Percentiles rank a stretch among this genome's conserved stretches.
These are phyloP conservation scores for Ptiloglossa arizonensis DNA, from an alignment of 1,140 invertebrate genomes.

Conservation along the genomic window DNA sequence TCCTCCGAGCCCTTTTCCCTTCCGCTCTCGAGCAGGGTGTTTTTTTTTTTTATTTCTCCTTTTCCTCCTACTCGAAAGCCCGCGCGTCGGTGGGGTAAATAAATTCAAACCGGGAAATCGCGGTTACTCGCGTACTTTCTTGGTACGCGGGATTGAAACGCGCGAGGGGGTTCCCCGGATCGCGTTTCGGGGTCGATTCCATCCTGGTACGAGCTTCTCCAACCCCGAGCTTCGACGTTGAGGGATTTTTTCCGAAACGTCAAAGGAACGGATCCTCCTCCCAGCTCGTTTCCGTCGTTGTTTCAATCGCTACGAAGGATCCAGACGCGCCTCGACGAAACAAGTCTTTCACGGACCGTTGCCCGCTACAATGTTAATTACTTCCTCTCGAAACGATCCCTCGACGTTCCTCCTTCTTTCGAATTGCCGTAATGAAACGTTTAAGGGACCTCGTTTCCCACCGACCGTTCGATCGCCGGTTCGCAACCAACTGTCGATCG, in stretches of 20 bases:
- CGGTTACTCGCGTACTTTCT: slow-evolving; percentile 15
- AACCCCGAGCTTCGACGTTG: not conserved
- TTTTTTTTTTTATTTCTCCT: too few relatives aligned
- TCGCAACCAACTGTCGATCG: slow-evolving; percentile 12
- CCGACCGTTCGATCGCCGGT: slow-evolving; percentile 1
- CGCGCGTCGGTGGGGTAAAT: slow-evolving; percentile 27
- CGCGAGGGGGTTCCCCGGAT: slow-evolving; percentile 6
- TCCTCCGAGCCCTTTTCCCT: not conserved
- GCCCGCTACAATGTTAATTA: slow-evolving; percentile 19
- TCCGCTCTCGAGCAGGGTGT: slow-evolving; percentile 9
- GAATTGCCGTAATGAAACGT: slow-evolving; percentile 24
- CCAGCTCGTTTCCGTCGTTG: too few relatives aligned
- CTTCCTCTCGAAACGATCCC: slow-evolving; percentile 6
- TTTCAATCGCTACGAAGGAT: not conserved
- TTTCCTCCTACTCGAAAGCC: too few relatives aligned
- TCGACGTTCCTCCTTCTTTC: not conserved
- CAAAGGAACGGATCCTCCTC: too few relatives aligned
- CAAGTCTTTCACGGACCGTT: slow-evolving; percentile 4
- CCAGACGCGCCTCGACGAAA: too few relatives aligned
- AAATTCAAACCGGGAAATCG: slow-evolving; percentile 33
- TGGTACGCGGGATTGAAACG: not conserved
- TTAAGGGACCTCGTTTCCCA: slow-evolving; percentile 24
- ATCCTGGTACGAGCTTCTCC: not conserved
- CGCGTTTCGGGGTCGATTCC: not conserved
- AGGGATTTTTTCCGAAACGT: not conserved